Evolutionary conservation across 2,113 vertebrate genomes (phyloP), one percentile per base, ranked within the genome.

Genomic region (Psilopsiagon aymara): DNA sequence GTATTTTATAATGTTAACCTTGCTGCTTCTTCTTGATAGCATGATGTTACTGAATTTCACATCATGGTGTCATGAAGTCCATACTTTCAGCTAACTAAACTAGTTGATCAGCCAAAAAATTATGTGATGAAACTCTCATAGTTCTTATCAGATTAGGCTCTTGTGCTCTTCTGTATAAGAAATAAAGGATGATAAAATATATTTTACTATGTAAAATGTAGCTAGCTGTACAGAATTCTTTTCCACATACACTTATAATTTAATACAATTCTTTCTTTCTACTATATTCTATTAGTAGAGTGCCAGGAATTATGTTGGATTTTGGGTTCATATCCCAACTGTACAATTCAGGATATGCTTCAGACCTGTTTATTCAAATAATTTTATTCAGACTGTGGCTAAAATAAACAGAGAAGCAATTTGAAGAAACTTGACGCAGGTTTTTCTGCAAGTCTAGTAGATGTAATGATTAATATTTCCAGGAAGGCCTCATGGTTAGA

Each of bases 381-480:
- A 95, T 92, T 74, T 92, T 89, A 82, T 89, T 93, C 71, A 91
- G 69, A 82, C 86, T 88, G 11, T 92, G 88, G 86, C 75, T 92
- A 78, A 95, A 86, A 92, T 77, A 96, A 97, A 95, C 71, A 95
- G 53, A 96, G 86, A 51, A 92, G 67, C 63, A 94, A 81, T 91
- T 95, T 81, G 86, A 91, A 82, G 95, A 94, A 90, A 96, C 70
- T 47, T 49, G 43, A 94, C 0, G 7, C 85, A 91, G 28, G 29
- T 88, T 96, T 83, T 97, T 90, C 74, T 91, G 68, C 85, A 92
- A 95, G 90, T 84, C 68, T 75, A 55, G 86, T 63, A 81, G 60
- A 91, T 76, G 94, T 86, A 95, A 69, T 86, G 82, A 97, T 97
- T 97, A 91, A 73, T 92, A 73, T 94, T 95, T 86, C 93, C 88